Percentiles rank a stretch among this genome's conserved stretches.
Evolutionary conservation across 2,113 vertebrate genomes (phyloP).

Genomic region (Burhinus bistriatus): DNA sequence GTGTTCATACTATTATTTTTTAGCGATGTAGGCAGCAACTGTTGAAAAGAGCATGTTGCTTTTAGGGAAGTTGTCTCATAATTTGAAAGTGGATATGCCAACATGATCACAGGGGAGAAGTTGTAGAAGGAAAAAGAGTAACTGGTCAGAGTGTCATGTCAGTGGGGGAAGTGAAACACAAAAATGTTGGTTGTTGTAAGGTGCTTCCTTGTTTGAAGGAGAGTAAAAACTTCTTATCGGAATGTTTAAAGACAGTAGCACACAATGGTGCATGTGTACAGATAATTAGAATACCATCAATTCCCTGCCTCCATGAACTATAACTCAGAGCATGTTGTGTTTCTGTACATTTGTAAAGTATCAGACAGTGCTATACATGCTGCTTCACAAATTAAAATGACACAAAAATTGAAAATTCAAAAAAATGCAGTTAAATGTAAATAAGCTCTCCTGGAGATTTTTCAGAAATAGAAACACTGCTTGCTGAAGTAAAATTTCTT

Average conservation of each 20-base stretch:
- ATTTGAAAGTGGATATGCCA: background rate
- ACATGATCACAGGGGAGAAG: background rate
- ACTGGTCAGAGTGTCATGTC: background rate
- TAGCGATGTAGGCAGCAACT: background rate
- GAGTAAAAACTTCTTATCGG: background rate
- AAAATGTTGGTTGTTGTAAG: background rate
- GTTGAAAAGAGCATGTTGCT: slow-evolving; percentile 4
- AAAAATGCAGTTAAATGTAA: slow-evolving; percentile 13
- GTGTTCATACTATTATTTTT: background rate
- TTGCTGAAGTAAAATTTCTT: slow-evolving; percentile 33
- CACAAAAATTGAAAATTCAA: background rate
- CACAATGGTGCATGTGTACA: background rate
- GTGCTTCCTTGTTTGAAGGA: background rate
- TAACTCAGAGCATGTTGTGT: background rate
- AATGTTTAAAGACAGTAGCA: background rate
- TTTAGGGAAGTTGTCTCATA: background rate
- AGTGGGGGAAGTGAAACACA: background rate
- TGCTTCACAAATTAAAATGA: background rate
- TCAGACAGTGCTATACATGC: background rate
- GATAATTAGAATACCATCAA: slow-evolving; percentile 5
- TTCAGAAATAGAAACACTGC: slow-evolving; percentile 15
- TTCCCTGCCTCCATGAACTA: background rate
- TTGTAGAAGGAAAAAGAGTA: background rate
- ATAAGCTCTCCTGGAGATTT: slow-evolving; percentile 18
- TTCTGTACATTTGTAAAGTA: background rate